These are phyloP conservation scores for Chaetura pelagica DNA, from an alignment of 2,113 vertebrate genomes.

Conservation along the genomic window DNA sequence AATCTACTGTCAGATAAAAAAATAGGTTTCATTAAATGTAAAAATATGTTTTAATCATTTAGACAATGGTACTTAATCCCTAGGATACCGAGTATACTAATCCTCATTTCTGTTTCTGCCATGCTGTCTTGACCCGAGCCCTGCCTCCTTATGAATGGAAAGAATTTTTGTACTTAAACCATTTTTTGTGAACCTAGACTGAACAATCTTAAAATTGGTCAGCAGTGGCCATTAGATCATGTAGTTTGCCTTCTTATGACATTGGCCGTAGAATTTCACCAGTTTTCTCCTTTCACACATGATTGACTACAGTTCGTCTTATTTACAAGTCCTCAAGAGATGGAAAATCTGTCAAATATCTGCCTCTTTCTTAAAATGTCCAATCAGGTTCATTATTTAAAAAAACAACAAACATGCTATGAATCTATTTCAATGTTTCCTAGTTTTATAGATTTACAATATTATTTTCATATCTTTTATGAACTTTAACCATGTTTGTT, in stretches of 20 bases:
- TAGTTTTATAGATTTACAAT: not conserved
- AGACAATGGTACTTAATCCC: constrained; percentile 19
- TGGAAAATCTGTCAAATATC: not conserved
- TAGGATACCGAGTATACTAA: not conserved
- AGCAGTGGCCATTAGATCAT: not conserved
- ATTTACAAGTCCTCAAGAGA: not conserved
- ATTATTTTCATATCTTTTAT: not conserved
- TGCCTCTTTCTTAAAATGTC: not conserved
- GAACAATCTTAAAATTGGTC: not conserved
- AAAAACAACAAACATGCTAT: not conserved
- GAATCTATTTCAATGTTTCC: not conserved
- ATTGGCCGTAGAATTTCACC: not conserved
- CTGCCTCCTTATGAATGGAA: not conserved
- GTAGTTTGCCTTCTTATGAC: not conserved
- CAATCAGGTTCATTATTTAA: not conserved
- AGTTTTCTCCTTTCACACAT: fast-evolving
- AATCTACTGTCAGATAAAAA: constrained; percentile 31
- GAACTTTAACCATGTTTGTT: not conserved
- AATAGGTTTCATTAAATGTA: constrained; percentile 43
- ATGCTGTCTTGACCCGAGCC: not conserved
- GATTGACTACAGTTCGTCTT: not conserved
- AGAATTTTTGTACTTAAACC: not conserved
- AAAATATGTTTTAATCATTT: constrained; percentile 61
- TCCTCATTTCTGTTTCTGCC: not conserved
- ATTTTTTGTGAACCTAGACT: not conserved